phyloP scores from a whole-genome alignment of 2,888 invertebrate species.

The Biston stratarius region DNA sequence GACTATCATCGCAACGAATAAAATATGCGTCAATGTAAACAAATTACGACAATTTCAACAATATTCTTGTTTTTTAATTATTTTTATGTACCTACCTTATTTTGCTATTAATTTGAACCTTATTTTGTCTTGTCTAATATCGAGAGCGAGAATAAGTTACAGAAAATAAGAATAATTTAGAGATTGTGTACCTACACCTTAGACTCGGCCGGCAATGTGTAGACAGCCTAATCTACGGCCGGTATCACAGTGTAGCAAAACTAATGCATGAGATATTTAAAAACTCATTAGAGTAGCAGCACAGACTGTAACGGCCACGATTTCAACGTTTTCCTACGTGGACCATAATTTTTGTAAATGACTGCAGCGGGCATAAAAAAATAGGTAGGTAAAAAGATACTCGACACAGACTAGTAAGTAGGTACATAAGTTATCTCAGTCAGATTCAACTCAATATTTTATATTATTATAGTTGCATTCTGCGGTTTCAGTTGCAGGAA shows the following conservation, averaged over 20 bases:
- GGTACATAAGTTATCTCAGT: background rate
- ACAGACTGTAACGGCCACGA: conserved; percentile 4
- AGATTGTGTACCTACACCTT: background rate
- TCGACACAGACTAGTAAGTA: background rate
- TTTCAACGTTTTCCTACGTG: conserved; percentile 7
- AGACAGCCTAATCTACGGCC: background rate
- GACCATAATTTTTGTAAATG: conserved; percentile 1
- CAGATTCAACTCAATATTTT: no score
- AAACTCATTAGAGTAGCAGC: conserved; percentile 66
- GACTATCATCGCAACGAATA: no score
- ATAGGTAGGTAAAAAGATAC: background rate
- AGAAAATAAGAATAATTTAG: no score
- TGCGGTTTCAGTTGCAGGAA: no score
- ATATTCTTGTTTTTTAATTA: no score
- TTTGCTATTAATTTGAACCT: no score
- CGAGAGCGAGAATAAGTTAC: no score
- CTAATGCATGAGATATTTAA: conserved; percentile 73
- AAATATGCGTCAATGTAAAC: no score
- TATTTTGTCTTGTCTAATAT: no score
- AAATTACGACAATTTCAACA: no score
- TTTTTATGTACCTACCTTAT: no score
- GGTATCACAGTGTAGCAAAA: conserved; percentile 34
- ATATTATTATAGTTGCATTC: no score
- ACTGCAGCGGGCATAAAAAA: background rate
- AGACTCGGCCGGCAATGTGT: background rate